Conservation (phyloP, 2,888 invertebrate species). For the Hyposoter dolosus region DNA sequence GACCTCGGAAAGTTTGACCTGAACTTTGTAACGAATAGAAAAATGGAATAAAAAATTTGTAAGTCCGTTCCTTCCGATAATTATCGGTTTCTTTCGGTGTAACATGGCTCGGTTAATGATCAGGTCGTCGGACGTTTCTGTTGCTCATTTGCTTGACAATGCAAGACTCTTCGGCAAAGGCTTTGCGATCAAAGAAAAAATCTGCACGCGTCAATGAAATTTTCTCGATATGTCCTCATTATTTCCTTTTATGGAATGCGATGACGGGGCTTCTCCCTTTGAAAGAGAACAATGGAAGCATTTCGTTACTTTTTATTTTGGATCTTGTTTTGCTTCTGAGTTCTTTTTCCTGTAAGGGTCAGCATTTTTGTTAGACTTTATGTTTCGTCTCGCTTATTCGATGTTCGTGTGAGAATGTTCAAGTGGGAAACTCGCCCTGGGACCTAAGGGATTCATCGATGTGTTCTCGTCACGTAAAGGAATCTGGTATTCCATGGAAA, state of each 20-base stretch:
- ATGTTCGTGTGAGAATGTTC: conserved; percentile 18
- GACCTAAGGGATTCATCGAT: conserved; percentile 26
- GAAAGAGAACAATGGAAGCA: neutral
- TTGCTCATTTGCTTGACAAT: neutral
- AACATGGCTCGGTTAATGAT: neutral
- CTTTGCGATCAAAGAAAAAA: neutral
- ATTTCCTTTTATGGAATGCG: neutral
- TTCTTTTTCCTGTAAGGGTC: neutral
- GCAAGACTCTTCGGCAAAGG: neutral
- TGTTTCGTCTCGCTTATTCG: neutral
- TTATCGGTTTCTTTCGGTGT: neutral
- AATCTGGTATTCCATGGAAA: conserved; percentile 61
- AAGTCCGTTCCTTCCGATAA: neutral
- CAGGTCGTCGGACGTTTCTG: neutral
- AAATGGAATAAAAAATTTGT: neutral
- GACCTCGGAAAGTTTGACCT: neutral
- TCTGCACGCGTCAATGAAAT: neutral
- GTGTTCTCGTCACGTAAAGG: conserved; percentile 59
- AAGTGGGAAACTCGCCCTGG: conserved; percentile 32
- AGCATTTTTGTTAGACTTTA: conserved; percentile 11
- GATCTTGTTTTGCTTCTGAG: neutral
- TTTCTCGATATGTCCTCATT: conserved; percentile 1
- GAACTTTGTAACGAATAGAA: neutral
- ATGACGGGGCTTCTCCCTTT: neutral
- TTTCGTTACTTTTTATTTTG: neutral